phyloP scores from a whole-genome alignment of 2,888 invertebrate species.

The Lasioglossum leucozonium region DNA sequence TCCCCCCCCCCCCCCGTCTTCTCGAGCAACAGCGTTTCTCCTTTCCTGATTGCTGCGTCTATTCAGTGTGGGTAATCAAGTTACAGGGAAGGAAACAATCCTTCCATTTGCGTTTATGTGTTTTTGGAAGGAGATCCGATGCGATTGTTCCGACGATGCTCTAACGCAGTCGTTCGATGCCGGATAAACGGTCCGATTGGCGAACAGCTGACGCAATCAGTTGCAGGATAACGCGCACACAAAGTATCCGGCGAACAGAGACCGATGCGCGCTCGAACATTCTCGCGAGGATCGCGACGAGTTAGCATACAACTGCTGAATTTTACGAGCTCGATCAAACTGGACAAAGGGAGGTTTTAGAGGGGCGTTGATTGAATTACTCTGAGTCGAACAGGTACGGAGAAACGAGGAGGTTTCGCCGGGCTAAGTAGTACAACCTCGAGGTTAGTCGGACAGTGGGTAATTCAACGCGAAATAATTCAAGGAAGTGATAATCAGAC shows the following conservation, averaged over 20 bases:
- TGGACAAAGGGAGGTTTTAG: background rate
- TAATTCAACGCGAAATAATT: too few species aligned
- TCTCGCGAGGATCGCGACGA: background rate
- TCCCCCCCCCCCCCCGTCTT: background rate
- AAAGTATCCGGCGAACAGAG: background rate
- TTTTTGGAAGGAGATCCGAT: conserved; percentile 38
- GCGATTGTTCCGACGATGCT: background rate
- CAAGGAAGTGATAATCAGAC: too few species aligned
- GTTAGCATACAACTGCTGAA: background rate
- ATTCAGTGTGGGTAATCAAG: conserved; percentile 72
- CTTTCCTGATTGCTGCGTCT: conserved; percentile 72
- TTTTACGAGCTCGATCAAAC: background rate
- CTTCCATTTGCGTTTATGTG: conserved; percentile 43
- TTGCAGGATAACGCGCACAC: background rate
- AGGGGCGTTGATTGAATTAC: background rate
- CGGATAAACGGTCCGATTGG: background rate
- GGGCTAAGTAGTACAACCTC: too few species aligned
- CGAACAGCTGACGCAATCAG: background rate
- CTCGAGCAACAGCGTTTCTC: conserved; percentile 36
- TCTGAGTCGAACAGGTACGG: background rate
- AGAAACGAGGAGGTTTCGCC: too few species aligned
- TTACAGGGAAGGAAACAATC: conserved; percentile 65
- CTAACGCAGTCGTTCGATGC: background rate
- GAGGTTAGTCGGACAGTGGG: too few species aligned
- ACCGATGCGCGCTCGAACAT: background rate